A percentile compares a stretch with the other conserved stretches of the same genome.
These are phyloP conservation scores for Bufo gargarizans DNA, from an alignment of 2,113 vertebrate species.

Conservation along the genomic window DNA sequence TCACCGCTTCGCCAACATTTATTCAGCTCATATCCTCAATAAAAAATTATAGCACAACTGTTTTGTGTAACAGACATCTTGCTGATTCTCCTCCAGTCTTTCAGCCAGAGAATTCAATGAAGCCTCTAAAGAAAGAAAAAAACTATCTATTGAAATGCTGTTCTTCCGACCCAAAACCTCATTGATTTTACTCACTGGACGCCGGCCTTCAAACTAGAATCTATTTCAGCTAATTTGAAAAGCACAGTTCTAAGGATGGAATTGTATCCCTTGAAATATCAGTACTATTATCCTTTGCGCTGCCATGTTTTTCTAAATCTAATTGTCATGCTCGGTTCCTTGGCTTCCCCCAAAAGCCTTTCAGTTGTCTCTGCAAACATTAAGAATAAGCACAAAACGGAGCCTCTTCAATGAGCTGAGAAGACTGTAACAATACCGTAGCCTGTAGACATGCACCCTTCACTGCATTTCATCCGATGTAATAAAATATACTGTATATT, in stretches of 20 bases:
- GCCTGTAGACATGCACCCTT: not conserved
- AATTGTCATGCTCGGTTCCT: conserved; percentile 36
- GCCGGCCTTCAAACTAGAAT: conserved; percentile 10
- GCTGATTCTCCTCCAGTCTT: conserved; percentile 25
- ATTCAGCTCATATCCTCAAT: not conserved
- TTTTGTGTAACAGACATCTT: conserved; percentile 24
- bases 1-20: conserved; percentile 20
- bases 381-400: conserved; percentile 34
- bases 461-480: not conserved
- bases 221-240: conserved; percentile 51
- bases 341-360: conserved; percentile 2
- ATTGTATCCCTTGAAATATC: conserved; percentile 39
- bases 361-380: conserved; percentile 39
- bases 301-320: conserved; percentile 51
- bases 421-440: not conserved
- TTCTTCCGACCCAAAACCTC: conserved; percentile 26
- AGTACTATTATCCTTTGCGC: conserved; percentile 24
- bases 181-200: conserved; percentile 51
- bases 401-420: conserved; percentile 25
- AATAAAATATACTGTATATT: conserved; percentile 35
- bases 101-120: conserved; percentile 26
- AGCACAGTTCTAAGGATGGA: conserved; percentile 15
- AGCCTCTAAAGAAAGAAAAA: conserved; percentile 22
- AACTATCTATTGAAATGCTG: conserved; percentile 24
- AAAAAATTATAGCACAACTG: conserved; percentile 29